Evolutionary conservation across 2,797 vertebrate genomes (phyloP).

Genomic region (Cossypha caffra): DNA sequence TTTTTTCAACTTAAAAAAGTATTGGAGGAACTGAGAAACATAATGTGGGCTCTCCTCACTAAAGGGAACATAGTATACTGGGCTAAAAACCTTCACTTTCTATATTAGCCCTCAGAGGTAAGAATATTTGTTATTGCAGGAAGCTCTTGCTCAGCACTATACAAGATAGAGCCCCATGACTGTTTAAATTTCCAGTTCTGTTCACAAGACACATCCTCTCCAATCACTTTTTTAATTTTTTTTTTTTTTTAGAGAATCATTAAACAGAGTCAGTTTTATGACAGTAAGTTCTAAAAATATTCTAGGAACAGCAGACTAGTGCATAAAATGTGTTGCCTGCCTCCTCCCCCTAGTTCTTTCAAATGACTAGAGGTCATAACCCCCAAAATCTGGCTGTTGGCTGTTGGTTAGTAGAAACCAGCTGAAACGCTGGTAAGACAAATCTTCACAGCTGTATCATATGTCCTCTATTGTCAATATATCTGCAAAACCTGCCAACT

Average conservation of each 20-base stretch:
- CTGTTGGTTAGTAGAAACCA: conserved; percentile 56
- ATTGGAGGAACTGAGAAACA: neutral
- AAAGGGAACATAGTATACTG: neutral
- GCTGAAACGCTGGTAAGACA: conserved; percentile 58
- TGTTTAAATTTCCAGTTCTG: neutral
- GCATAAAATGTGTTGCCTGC: neutral
- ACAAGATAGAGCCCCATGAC: neutral
- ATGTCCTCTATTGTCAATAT: conserved; percentile 43
- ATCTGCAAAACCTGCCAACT: conserved; percentile 40
- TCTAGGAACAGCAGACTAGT: neutral
- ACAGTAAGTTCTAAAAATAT: neutral
- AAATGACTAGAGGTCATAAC: conserved; percentile 40
- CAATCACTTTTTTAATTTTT: neutral
- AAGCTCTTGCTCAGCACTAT: neutral
- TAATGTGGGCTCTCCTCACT: neutral
- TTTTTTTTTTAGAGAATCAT: neutral
- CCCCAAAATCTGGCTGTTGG: conserved; percentile 44
- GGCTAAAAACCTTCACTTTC: neutral
- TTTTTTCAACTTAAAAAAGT: neutral
- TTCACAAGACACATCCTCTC: neutral
- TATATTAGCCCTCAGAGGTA: neutral
- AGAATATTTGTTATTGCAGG: neutral
- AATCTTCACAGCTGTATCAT: conserved; percentile 54
- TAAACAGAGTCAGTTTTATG: neutral
- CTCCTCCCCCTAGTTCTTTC: neutral